Evolutionary conservation across 2,113 vertebrate species (phyloP).

Genomic region (Agapornis roseicollis): DNA sequence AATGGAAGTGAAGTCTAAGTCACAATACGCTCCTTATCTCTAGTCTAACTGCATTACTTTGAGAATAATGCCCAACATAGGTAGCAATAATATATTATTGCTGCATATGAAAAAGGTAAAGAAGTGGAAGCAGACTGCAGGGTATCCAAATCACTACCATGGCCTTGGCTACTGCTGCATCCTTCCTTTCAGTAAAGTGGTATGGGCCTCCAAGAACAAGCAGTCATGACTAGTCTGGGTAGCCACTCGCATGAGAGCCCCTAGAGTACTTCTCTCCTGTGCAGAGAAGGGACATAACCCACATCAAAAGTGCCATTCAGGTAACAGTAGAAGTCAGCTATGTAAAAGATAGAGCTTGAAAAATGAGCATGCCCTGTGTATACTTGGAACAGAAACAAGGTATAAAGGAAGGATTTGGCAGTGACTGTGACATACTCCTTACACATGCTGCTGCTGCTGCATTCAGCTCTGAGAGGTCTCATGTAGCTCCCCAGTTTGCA

Average conservation of each 20-base stretch:
- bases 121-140: rapidly evolving
- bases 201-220: rapidly evolving
- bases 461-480: not conserved
- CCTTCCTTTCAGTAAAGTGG: not conserved
- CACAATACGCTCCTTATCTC: too few relatives aligned
- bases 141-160: not conserved
- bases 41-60: not conserved
- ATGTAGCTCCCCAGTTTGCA: not conserved
- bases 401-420: not conserved
- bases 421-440: not conserved
- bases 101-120: not conserved
- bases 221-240: too few relatives aligned
- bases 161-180: not conserved
- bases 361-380: not conserved
- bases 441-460: not conserved
- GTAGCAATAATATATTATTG: not conserved
- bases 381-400: not conserved
- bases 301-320: rapidly evolving
- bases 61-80: not conserved
- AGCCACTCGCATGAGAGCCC: rapidly evolving
- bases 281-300: not conserved
- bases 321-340: not conserved
- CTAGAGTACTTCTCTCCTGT: not conserved
- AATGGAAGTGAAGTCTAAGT: not conserved
- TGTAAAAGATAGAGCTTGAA: rapidly evolving